Evolutionary conservation across 2,888 invertebrate species (phyloP), one percentile per base, ranked within the genome.

Genomic region (Hyalella azteca): DNA sequence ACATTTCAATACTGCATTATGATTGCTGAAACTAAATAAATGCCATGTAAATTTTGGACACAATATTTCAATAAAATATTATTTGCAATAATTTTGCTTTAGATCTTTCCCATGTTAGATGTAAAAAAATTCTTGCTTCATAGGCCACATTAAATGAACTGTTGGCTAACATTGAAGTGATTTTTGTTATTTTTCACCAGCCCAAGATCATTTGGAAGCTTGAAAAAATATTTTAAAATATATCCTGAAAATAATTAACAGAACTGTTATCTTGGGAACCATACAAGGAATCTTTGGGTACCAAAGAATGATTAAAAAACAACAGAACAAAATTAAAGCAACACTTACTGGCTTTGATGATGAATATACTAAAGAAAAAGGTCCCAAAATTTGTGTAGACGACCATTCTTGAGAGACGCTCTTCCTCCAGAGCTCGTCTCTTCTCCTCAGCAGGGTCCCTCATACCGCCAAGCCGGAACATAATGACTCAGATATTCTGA

Each of bases 361-460:
- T 41, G 22, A 76, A 41, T 15, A 81, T 73, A n/a, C 79, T 81
- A 15, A 60, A 73, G 15, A 81, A 26, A 49, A 81, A 81, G 26
- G 75, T 79, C 2, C 73, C 78, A 5, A 78, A 29, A n/a, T 79
- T 81, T 26, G 59, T 78, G 45, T 81, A 81, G 29, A 78, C 73
- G 2, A 77, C 39, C 39, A 79, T 3, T 19, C 78, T 73, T 5
- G 81, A 79, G 59, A 79, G 39, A 15, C 78, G 40, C 29, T 79
- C 81, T 26, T 81, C 81, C 78, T 81, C 81, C 73, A 76, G 32
- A 1, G 81, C 81, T 22, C 78, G 54, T 29, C 79, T 66, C 60
- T 60, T 81, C 78, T 81, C 81, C 49, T 79, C 81, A 0, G 78
- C 75, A 0, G 81, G 78, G 32, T 81, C 81, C 15, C 81, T 73